Conservation (phyloP, 2,888 invertebrate genomes). For the Ectemnius continuus region DNA sequence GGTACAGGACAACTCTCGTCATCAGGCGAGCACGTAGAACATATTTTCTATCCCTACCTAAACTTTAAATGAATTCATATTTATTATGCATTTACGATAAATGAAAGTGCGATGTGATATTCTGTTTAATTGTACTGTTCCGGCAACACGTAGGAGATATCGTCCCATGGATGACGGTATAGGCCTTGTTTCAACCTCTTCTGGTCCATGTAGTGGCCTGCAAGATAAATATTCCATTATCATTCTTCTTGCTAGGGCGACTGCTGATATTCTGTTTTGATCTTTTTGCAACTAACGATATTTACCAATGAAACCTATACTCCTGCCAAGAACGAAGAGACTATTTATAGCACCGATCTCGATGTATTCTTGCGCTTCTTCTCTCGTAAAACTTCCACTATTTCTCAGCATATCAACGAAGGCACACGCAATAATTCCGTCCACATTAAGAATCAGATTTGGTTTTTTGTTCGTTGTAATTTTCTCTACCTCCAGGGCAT, state of each 20-base stretch:
- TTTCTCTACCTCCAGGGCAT: slow-evolving; percentile 98
- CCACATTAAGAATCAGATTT: slow-evolving; percentile 99
- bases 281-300: slow-evolving; percentile 11
- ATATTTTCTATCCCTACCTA: slow-evolving; percentile 31
- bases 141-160: slow-evolving; percentile 93
- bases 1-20: slow-evolving; percentile 4
- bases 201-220: slow-evolving; percentile 98
- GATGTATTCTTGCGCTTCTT: slow-evolving; percentile 98
- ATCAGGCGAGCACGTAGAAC: slow-evolving; percentile 24
- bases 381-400: slow-evolving; percentile 96
- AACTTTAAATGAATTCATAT: slow-evolving; percentile 44
- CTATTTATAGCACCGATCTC: slow-evolving; percentile 99
- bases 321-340: slow-evolving; percentile 97
- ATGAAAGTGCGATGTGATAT: slow-evolving; percentile 47
- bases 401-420: slow-evolving; percentile 98
- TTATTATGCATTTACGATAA: slow-evolving; percentile 58
- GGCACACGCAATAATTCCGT: slow-evolving; percentile 97
- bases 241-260: neutral
- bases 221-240: slow-evolving; percentile 31
- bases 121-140: slow-evolving; percentile 82
- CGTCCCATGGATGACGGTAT: slow-evolving; percentile 99
- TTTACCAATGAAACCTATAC: slow-evolving; percentile 97
- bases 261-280: neutral
- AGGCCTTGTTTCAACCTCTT: slow-evolving; percentile 98
- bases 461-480: slow-evolving; percentile 99